A percentile compares a stretch with the other conserved stretches of the same genome.
Conservation (phyloP, 2,888 invertebrate genomes). For the Papilio protenor region DNA sequence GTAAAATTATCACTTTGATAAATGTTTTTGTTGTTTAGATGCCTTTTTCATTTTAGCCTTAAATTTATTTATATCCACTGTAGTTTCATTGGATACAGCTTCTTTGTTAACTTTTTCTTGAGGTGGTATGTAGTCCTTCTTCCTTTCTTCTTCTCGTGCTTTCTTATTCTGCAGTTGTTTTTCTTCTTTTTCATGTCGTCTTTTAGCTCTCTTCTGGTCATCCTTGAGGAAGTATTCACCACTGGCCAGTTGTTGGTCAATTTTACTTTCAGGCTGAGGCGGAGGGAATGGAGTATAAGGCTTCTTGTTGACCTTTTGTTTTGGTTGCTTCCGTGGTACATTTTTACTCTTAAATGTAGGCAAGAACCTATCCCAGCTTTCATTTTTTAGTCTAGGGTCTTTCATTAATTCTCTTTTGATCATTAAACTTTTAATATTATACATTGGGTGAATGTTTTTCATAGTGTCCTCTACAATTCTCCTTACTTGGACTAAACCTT, state of each 20-base stretch:
- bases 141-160: conserved; percentile 89
- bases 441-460: conserved; percentile 99
- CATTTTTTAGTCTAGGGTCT: conserved; percentile 95
- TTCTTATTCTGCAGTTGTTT: conserved; percentile 90
- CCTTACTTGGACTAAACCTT: conserved; percentile 93
- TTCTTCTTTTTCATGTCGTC: conserved; percentile 89
- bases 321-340: conserved; percentile 94
- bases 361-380: conserved; percentile 98
- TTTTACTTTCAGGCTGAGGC: conserved; percentile 95
- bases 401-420: conserved; percentile 97
- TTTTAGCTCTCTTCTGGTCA: conserved; percentile 89
- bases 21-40: conserved; percentile 76
- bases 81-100: conserved; percentile 57
- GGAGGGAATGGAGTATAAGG: conserved; percentile 99
- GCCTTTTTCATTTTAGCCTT: conserved; percentile 90
- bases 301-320: conserved; percentile 94
- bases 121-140: conserved; percentile 93
- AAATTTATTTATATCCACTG: conserved; percentile 87
- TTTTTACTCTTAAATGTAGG: conserved; percentile 97
- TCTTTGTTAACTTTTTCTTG: conserved; percentile 79
- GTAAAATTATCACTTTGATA: conserved; percentile 2
- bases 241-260: conserved; percentile 96
- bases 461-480: conserved; percentile 98
- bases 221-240: conserved; percentile 98
- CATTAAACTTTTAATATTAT: conserved; percentile 98